phyloP scores from a whole-genome alignment of 2,888 invertebrate species.

The Elysia crispata region DNA sequence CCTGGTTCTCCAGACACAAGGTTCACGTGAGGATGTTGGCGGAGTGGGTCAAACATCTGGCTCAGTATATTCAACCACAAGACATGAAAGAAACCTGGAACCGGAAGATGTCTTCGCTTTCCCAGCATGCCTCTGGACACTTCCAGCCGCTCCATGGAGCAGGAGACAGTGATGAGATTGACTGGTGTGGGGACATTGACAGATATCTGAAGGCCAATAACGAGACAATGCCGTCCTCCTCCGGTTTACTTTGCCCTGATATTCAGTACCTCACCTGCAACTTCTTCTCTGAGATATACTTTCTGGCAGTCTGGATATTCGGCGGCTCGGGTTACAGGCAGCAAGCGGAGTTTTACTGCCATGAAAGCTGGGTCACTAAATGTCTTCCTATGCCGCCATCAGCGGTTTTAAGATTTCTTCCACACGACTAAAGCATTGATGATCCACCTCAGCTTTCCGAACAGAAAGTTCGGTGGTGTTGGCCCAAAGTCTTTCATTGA shows the following conservation, averaged over 20 bases:
- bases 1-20: not conserved
- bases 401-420: not conserved
- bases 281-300: constrained; percentile 30
- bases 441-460: too few species aligned
- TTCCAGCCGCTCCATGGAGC: not conserved
- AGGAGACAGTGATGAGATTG: not conserved
- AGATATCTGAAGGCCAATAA: not conserved
- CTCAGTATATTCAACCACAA: not conserved
- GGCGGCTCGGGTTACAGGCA: not conserved
- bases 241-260: not conserved
- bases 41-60: not conserved
- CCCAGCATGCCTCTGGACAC: not conserved
- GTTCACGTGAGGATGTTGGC: not conserved
- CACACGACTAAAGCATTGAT: too few species aligned
- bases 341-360: constrained; percentile 31
- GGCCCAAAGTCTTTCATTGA: too few species aligned
- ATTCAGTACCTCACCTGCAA: constrained; percentile 5
- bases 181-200: not conserved
- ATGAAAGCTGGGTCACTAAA: constrained; percentile 22
- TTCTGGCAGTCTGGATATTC: constrained; percentile 14
- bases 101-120: too few species aligned
- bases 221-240: not conserved
- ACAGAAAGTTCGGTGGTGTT: too few species aligned
- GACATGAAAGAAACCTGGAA: too few species aligned
- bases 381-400: constrained; percentile 14